Evolutionary conservation across 2,888 invertebrate genomes (phyloP).

Genomic region (Apamea anceps): DNA sequence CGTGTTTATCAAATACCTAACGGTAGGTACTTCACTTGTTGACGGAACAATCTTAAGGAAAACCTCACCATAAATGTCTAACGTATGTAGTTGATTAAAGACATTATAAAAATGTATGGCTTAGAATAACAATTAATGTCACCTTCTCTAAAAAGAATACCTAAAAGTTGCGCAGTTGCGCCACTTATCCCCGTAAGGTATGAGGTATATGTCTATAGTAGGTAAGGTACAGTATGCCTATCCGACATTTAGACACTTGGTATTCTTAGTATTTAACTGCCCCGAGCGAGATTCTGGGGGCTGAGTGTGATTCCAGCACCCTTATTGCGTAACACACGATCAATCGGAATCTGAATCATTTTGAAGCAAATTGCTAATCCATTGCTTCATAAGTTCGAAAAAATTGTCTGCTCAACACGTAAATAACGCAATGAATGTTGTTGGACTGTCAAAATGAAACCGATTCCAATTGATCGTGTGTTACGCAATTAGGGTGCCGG

Average conservation of each 20-base stretch:
- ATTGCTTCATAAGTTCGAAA: no score
- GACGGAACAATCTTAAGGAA: conserved; percentile 37
- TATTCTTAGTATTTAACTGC: background rate
- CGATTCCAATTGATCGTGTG: no score
- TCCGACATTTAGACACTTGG: background rate
- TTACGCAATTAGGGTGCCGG: no score
- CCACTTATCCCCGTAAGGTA: background rate
- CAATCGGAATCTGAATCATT: no score
- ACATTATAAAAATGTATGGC: background rate
- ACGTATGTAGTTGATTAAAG: background rate
- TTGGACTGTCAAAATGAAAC: no score
- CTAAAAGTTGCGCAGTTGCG: background rate
- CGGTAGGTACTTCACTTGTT: conserved; percentile 13
- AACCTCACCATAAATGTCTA: background rate
- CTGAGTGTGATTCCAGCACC: no score
- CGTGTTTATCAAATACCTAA: background rate
- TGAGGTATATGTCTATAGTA: background rate
- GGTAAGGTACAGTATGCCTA: background rate
- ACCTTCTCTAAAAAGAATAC: background rate
- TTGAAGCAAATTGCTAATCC: no score
- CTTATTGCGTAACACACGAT: no score
- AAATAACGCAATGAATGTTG: no score
- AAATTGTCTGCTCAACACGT: no score
- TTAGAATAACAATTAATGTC: background rate
- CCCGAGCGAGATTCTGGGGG: no score